phyloP scores from a whole-genome alignment of 2,888 invertebrate genomes.

The Thymelicus lineola region DNA sequence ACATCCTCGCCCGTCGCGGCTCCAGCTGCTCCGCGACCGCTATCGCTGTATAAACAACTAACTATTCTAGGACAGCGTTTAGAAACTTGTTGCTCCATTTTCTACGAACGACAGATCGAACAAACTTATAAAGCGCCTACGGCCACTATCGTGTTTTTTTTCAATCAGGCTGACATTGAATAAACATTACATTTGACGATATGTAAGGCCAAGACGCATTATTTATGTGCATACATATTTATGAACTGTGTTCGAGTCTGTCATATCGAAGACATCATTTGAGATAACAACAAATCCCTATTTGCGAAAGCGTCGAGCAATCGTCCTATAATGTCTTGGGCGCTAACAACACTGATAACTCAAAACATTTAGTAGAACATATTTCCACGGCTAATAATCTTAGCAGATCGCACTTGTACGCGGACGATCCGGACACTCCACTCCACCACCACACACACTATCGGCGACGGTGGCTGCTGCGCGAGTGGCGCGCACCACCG shows the following conservation, averaged over 20 bases:
- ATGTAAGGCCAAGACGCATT: conserved; percentile 31
- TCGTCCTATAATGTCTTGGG: conserved; percentile 50
- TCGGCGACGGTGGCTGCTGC: conserved; percentile 53
- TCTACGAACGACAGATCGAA: conserved; percentile 20
- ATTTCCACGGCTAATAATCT: conserved; percentile 52
- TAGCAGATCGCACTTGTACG: conserved; percentile 43
- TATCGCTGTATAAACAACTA: conserved; percentile 56
- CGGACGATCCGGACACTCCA: conserved; percentile 33
- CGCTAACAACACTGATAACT: conserved; percentile 46
- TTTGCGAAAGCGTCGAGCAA: conserved; percentile 55
- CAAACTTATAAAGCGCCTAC: conserved; percentile 15
- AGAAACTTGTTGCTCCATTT: conserved; percentile 41
- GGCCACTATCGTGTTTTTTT: conserved; percentile 22
- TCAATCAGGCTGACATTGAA: conserved; percentile 31
- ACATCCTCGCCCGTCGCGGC: conserved; percentile 70
- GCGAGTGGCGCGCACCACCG: conserved; percentile 43
- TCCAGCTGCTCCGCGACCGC: conserved; percentile 58
- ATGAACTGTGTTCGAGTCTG: conserved; percentile 41
- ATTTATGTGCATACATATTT: conserved; percentile 38
- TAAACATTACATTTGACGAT: conserved; percentile 35
- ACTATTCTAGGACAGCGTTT: conserved; percentile 53
- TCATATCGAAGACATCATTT: conserved; percentile 52
- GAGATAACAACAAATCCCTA: conserved; percentile 55
- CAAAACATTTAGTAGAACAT: conserved; percentile 62
- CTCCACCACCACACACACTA: conserved; percentile 46